phyloP scores from a whole-genome alignment of 2,888 invertebrate species.

The Linnaemya tessellans region DNA sequence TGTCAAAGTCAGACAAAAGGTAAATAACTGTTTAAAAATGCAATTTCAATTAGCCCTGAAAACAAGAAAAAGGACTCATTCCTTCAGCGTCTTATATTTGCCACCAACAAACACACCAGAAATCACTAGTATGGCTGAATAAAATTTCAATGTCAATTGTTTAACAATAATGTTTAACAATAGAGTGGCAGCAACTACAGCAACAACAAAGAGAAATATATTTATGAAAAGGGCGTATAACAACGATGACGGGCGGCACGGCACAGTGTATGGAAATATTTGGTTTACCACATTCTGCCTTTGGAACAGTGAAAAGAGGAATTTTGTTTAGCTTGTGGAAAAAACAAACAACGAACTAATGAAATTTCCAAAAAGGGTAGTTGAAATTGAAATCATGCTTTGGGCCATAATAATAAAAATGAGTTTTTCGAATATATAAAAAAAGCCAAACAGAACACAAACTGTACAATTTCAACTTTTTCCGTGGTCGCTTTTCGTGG shows the following conservation, averaged over 20 bases:
- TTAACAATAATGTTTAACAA: constrained; percentile 66
- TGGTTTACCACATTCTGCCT: constrained; percentile 40
- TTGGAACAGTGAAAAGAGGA: not conserved
- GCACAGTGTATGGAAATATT: constrained; percentile 10
- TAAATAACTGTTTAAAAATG: constrained; percentile 75
- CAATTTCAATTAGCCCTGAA: constrained; percentile 75
- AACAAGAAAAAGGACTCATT: constrained; percentile 64
- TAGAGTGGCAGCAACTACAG: constrained; percentile 13
- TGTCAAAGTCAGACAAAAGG: constrained; percentile 72
- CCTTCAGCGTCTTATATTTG: constrained; percentile 4
- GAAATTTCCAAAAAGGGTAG: constrained; percentile 53
- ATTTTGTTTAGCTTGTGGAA: constrained; percentile 13
- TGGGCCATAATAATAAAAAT: constrained; percentile 65
- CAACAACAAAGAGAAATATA: not conserved
- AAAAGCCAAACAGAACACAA: constrained; percentile 1
- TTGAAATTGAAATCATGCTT: constrained; percentile 59
- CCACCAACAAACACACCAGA: not conserved
- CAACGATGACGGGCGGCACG: too few species aligned
- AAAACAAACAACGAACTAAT: constrained; percentile 27
- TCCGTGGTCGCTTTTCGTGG: constrained; percentile 9
- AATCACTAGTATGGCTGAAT: not conserved
- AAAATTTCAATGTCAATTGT: constrained; percentile 71
- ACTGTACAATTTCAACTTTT: constrained; percentile 9
- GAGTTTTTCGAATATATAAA: constrained; percentile 47
- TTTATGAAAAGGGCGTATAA: not conserved